Percentiles rank a stretch among this genome's conserved stretches.
Evolutionary conservation across 2,797 vertebrate species (phyloP).

Genomic region (Chiloscyllium punctatum): DNA sequence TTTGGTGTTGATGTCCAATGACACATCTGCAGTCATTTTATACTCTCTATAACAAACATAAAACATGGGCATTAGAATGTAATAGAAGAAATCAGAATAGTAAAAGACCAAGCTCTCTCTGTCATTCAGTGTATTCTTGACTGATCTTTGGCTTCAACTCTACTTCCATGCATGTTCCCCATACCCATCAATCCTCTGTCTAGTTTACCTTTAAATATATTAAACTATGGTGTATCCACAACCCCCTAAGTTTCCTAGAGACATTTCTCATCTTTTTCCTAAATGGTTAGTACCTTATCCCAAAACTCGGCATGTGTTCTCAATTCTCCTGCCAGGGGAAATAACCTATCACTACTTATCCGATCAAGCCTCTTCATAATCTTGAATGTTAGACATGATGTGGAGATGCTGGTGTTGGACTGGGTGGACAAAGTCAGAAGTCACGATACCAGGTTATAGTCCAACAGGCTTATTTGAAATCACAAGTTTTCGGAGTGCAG

Average conservation of each 20-base stretch:
- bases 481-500: too few relatives aligned
- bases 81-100: neutral
- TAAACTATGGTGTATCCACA: neutral
- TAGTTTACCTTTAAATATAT: too few relatives aligned
- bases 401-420: too few relatives aligned
- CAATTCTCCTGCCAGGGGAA: neutral
- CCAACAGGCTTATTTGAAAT: too few relatives aligned
- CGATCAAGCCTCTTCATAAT: neutral
- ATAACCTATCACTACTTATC: neutral
- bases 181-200: neutral
- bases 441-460: too few relatives aligned
- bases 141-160: neutral
- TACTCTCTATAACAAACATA: neutral
- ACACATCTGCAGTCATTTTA: constrained; percentile 80
- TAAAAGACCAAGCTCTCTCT: neutral
- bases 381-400: neutral
- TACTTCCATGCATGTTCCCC: neutral
- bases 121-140: neutral
- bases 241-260: too few relatives aligned
- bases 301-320: neutral
- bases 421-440: too few relatives aligned
- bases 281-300: neutral
- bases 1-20: constrained; percentile 85
- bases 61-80: neutral
- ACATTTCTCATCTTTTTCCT: neutral